A percentile compares a stretch with the other conserved stretches of the same genome.
Conservation (phyloP, 2,113 vertebrate species). For the Cyprinodon brontotheroides region DNA sequence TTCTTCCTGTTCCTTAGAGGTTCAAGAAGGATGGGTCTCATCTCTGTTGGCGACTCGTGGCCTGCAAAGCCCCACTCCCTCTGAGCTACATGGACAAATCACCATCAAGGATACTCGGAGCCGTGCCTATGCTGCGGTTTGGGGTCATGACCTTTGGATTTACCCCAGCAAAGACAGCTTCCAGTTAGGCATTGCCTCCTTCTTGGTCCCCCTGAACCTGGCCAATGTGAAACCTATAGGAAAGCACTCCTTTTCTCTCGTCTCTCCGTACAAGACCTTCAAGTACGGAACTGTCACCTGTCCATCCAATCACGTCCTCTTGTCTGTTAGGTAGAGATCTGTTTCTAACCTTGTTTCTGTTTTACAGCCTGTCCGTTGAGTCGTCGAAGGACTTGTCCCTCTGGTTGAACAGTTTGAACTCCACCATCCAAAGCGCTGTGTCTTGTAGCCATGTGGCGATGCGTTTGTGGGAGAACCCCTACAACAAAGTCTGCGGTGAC, state of each 20-base stretch:
- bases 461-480: conserved; percentile 74
- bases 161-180: conserved; percentile 78
- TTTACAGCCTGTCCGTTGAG: conserved; percentile 64
- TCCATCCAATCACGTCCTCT: background rate
- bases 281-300: conserved; percentile 57
- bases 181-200: conserved; percentile 75
- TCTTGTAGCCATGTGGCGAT: conserved; percentile 77
- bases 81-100: conserved; percentile 68
- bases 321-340: background rate
- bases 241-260: conserved; percentile 73
- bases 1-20: conserved; percentile 48
- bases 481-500: conserved; percentile 79
- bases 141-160: conserved; percentile 76
- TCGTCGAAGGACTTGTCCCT: conserved; percentile 63
- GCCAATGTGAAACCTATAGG: conserved; percentile 68
- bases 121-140: conserved; percentile 72
- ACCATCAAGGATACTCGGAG: conserved; percentile 67
- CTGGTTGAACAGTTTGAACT: conserved; percentile 71
- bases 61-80: conserved; percentile 42
- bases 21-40: conserved; percentile 72
- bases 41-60: conserved; percentile 73
- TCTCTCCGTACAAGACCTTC: conserved; percentile 79
- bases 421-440: conserved; percentile 70
- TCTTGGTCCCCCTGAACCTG: conserved; percentile 72
- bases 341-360: background rate